Conservation (phyloP, 2,797 vertebrate genomes). For the Neosalanx taihuensis region DNA sequence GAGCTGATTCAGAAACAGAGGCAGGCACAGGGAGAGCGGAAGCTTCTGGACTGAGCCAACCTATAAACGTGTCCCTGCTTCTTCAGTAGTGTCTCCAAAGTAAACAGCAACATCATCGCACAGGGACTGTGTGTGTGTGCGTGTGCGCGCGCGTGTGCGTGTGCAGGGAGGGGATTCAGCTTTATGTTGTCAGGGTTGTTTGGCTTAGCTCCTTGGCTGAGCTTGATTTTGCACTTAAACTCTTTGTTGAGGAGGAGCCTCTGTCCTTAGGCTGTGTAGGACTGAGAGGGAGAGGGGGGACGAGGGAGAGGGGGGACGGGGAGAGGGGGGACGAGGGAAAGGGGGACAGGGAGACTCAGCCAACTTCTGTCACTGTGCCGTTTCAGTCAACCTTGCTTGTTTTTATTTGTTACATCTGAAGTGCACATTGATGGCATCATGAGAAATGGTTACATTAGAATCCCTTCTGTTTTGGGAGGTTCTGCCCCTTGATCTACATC, state of each 20-base stretch:
- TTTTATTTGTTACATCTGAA: too few species aligned
- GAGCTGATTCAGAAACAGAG: background rate
- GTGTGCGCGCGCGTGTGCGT: background rate
- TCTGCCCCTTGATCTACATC: background rate
- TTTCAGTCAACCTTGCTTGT: too few species aligned
- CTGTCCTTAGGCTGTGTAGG: background rate
- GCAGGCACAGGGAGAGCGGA: background rate
- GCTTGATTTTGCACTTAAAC: slow-evolving; percentile 5
- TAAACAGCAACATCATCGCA: slow-evolving; percentile 29
- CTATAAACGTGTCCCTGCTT: slow-evolving; percentile 6
- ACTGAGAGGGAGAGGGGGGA: background rate
- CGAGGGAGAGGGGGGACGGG: slow-evolving; percentile 29
- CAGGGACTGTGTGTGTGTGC: slow-evolving; percentile 18
- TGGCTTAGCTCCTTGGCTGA: background rate
- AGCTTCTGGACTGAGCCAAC: background rate
- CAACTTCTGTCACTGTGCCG: slow-evolving; percentile 27
- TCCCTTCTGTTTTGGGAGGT: too few species aligned
- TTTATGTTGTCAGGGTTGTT: slow-evolving; percentile 1
- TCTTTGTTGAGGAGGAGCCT: slow-evolving; percentile 2
- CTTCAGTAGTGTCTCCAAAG: slow-evolving; percentile 22
- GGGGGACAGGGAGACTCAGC: too few species aligned
- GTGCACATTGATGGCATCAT: too few species aligned
- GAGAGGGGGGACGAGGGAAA: background rate
- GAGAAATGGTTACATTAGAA: too few species aligned
- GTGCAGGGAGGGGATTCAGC: background rate